These are phyloP conservation scores for Drosophila nannoptera DNA, from an alignment of 1,140 invertebrate genomes.

Conservation along the genomic window DNA sequence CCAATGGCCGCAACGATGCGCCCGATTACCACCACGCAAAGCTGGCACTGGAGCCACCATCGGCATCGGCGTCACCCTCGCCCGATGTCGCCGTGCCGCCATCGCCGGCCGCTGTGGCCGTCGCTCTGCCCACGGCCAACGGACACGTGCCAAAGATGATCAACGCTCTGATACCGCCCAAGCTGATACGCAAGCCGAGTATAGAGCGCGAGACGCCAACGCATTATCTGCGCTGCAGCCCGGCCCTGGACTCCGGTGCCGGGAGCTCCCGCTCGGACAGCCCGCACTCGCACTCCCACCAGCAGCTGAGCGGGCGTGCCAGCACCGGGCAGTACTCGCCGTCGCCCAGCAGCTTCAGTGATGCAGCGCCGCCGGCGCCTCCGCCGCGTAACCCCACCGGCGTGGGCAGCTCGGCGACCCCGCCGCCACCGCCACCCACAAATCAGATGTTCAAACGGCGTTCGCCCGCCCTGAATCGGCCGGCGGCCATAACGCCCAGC, in stretches of 20 bases:
- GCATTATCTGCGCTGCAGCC: slow-evolving; percentile 85
- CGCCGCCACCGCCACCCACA: slow-evolving; percentile 84
- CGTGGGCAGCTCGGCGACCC: slow-evolving; percentile 83
- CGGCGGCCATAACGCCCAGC: slow-evolving; percentile 81
- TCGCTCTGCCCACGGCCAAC: slow-evolving; percentile 48
- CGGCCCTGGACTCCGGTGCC: slow-evolving; percentile 91
- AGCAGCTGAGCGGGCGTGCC: slow-evolving; percentile 78
- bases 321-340: slow-evolving; percentile 84
- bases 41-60: slow-evolving; percentile 65
- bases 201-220: slow-evolving; percentile 88
- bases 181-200: slow-evolving; percentile 91
- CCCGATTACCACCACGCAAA: slow-evolving; percentile 73
- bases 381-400: slow-evolving; percentile 83
- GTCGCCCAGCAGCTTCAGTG: slow-evolving; percentile 82
- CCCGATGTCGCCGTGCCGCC: slow-evolving; percentile 54
- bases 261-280: slow-evolving; percentile 93
- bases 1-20: slow-evolving; percentile 71
- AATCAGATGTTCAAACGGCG: slow-evolving; percentile 92
- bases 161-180: slow-evolving; percentile 82
- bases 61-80: slow-evolving; percentile 57
- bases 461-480: slow-evolving; percentile 83
- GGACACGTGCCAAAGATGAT: slow-evolving; percentile 77
- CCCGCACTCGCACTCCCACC: slow-evolving; percentile 83
- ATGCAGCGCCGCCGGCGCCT: slow-evolving; percentile 86
- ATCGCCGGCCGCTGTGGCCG: slow-evolving; percentile 44